Conservation (phyloP, 2,888 invertebrate species). For the Sphinx pinastri region DNA sequence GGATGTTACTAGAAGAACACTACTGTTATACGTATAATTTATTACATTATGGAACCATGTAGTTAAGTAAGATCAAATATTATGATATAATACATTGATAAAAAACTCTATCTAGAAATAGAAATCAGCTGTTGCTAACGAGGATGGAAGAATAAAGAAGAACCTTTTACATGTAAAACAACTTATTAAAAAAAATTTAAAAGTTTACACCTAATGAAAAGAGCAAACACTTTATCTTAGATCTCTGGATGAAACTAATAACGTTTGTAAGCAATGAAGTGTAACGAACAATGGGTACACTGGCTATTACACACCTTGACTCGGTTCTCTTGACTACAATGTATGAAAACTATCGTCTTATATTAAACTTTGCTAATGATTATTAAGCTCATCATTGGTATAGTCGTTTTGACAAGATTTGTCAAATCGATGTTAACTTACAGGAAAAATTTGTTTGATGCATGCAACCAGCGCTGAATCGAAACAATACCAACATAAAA, state of each 20-base stretch:
- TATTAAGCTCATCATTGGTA: neutral
- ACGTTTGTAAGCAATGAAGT: slow-evolving; percentile 20
- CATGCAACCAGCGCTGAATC: too few species aligned
- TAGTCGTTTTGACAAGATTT: neutral
- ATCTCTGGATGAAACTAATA: slow-evolving; percentile 4
- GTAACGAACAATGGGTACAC: slow-evolving; percentile 13
- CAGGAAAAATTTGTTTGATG: too few species aligned
- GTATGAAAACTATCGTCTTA: slow-evolving; percentile 1
- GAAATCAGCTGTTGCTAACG: too few species aligned
- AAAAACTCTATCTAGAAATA: neutral
- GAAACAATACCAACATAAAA: too few species aligned
- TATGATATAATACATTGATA: too few species aligned
- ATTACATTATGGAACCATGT: neutral
- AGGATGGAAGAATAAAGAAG: too few species aligned
- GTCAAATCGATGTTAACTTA: neutral
- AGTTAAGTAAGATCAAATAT: neutral
- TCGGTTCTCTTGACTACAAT: slow-evolving; percentile 8
- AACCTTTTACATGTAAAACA: neutral
- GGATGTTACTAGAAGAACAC: too few species aligned
- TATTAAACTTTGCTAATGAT: neutral
- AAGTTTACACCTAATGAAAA: slow-evolving; percentile 11
- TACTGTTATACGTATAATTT: too few species aligned
- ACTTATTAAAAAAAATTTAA: neutral
- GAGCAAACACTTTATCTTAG: slow-evolving; percentile 14
- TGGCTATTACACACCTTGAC: slow-evolving; percentile 8